A percentile compares a stretch with the other conserved stretches of the same genome.
Conservation (phyloP, 2,888 invertebrate genomes). For the Altica lythri region DNA sequence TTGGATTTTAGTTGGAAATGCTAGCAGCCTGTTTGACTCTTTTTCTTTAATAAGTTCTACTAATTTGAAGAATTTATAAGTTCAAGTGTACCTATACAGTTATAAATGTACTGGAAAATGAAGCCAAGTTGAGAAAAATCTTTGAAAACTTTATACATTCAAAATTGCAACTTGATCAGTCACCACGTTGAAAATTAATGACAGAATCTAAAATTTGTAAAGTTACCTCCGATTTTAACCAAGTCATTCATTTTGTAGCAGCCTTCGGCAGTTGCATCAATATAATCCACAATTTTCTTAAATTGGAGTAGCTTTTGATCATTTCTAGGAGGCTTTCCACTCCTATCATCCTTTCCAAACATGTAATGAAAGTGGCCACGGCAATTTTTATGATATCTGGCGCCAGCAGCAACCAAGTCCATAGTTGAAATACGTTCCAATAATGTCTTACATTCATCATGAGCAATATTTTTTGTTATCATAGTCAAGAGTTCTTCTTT, state of each 20-base stretch:
- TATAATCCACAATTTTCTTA: background rate
- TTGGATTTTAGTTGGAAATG: no score
- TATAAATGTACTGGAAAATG: no score
- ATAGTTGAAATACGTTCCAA: background rate
- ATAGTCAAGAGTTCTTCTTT: background rate
- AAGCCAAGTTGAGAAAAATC: no score
- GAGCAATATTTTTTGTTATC: background rate
- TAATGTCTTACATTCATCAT: background rate
- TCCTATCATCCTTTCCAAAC: background rate
- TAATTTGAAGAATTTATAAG: no score
- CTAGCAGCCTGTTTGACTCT: no score
- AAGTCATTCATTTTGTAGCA: background rate
- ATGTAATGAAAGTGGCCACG: background rate
- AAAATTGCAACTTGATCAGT: no score
- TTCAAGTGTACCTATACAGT: no score
- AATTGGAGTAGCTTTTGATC: background rate
- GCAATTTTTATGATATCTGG: background rate
- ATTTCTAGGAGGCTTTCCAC: background rate
- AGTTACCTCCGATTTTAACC: background rate
- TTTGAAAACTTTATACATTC: no score
- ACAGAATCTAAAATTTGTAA: no score
- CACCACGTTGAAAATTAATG: background rate
- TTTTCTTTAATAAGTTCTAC: no score
- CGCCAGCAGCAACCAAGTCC: background rate
- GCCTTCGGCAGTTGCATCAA: background rate